These are phyloP conservation scores for Ecdyonurus torrentis DNA, from an alignment of 2,888 invertebrate species.

Conservation along the genomic window DNA sequence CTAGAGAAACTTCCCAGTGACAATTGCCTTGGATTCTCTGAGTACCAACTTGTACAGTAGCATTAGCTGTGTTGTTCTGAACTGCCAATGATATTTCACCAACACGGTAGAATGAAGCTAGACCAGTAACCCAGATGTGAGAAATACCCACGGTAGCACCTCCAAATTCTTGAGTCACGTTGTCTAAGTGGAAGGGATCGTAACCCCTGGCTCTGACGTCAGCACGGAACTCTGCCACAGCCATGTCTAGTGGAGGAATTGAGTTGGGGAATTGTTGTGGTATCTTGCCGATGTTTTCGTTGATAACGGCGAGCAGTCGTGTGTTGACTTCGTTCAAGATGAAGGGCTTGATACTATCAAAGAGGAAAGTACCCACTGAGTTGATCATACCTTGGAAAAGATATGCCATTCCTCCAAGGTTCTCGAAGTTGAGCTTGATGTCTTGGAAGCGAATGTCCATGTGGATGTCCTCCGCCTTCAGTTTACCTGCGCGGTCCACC, in stretches of 20 bases:
- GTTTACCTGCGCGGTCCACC: constrained; percentile 53
- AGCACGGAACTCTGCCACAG: constrained; percentile 54
- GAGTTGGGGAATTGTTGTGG: constrained; percentile 68
- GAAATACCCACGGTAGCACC: constrained; percentile 30
- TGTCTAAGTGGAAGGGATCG: constrained; percentile 59
- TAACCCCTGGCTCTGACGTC: constrained; percentile 45
- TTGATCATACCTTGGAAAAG: constrained; percentile 45
- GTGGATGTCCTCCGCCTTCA: constrained; percentile 58
- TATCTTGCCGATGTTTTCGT: constrained; percentile 50
- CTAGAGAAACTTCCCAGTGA: constrained; percentile 58
- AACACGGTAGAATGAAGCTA: constrained; percentile 65
- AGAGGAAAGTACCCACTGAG: constrained; percentile 62
- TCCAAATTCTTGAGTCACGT: constrained; percentile 52
- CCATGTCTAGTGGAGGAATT: constrained; percentile 70
- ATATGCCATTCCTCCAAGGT: constrained; percentile 54
- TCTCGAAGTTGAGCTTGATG: constrained; percentile 66
- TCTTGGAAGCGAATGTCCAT: constrained; percentile 61
- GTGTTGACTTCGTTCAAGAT: constrained; percentile 53
- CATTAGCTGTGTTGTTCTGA: constrained; percentile 45
- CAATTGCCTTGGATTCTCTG: constrained; percentile 59
- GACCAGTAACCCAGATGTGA: constrained; percentile 61
- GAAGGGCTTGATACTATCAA: constrained; percentile 74
- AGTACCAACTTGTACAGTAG: constrained; percentile 49
- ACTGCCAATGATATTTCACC: constrained; percentile 58
- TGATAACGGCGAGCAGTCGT: constrained; percentile 53